A percentile compares a stretch with the other conserved stretches of the same genome.
phyloP scores from a whole-genome alignment of 2,797 vertebrate genomes.

The Melanotaenia trifasciata region DNA sequence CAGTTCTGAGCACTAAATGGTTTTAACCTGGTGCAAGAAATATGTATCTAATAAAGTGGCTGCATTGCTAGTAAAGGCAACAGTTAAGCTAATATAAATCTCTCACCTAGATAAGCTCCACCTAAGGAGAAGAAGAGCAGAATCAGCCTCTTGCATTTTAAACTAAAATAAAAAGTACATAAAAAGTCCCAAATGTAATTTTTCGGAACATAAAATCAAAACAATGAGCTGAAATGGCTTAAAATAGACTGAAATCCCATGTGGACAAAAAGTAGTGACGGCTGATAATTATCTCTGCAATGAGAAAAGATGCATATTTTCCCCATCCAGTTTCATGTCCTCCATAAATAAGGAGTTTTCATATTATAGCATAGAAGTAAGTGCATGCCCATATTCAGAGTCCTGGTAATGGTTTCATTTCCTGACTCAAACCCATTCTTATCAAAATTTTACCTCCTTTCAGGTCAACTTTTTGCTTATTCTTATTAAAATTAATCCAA shows the following conservation, averaged over 20 bases:
- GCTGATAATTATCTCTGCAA: not conserved
- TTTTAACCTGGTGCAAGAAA: too few relatives aligned
- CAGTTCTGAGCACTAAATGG: too few relatives aligned
- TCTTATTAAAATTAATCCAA: constrained; percentile 10
- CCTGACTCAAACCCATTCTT: too few relatives aligned
- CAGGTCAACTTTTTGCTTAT: constrained; percentile 39
- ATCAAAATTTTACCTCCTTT: constrained; percentile 30
- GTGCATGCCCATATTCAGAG: not conserved
- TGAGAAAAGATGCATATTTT: not conserved
- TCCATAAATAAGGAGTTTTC: not conserved
- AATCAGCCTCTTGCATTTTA: too few relatives aligned
- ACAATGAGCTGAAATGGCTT: not conserved
- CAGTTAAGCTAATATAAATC: too few relatives aligned
- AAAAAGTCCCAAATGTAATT: not conserved
- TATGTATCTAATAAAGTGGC: too few relatives aligned
- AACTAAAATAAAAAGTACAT: too few relatives aligned
- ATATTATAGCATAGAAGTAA: not conserved
- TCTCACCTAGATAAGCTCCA: too few relatives aligned
- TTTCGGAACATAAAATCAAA: not conserved
- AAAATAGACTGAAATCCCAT: not conserved
- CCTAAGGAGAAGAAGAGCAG: too few relatives aligned
- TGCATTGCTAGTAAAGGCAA: too few relatives aligned
- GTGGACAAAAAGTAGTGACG: not conserved
- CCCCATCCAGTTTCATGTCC: not conserved
- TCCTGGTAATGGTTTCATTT: not conserved